Evolutionary conservation across 2,113 vertebrate genomes (phyloP).

Genomic region (Neotoma lepida): DNA sequence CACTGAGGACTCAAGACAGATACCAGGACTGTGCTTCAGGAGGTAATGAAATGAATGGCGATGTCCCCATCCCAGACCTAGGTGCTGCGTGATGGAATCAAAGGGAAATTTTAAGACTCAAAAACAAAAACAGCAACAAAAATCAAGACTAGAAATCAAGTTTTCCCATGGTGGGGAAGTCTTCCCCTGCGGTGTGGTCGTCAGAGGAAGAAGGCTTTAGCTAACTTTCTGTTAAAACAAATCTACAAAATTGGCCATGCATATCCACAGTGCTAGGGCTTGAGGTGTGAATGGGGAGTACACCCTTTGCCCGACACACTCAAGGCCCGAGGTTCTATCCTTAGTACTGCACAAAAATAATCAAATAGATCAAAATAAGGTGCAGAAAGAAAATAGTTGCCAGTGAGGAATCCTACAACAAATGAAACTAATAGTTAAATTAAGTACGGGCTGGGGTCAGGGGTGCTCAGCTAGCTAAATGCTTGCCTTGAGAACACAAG

Average conservation of each 20-base stretch:
- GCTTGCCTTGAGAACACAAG: background rate
- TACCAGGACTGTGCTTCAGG: fast-evolving
- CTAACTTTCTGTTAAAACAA: background rate
- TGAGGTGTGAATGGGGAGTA: background rate
- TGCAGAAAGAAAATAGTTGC: background rate
- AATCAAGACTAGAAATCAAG: too few relatives aligned
- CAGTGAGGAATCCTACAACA: background rate
- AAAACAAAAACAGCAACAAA: background rate
- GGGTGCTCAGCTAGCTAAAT: too few relatives aligned
- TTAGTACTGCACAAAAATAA: background rate
- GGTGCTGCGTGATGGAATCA: background rate
- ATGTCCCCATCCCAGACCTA: background rate
- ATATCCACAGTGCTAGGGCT: background rate
- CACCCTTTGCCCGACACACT: background rate
- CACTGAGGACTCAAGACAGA: background rate
- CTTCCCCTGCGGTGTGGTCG: too few relatives aligned
- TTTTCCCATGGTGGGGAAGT: background rate
- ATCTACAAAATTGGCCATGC: background rate
- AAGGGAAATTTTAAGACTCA: background rate
- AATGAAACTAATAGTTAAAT: background rate
- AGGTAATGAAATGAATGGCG: background rate
- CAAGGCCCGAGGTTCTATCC: background rate
- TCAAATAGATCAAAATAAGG: background rate
- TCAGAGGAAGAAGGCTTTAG: background rate
- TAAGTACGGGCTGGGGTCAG: background rate